phyloP scores from a whole-genome alignment of 2,888 invertebrate species.

The Aphrophora alni region DNA sequence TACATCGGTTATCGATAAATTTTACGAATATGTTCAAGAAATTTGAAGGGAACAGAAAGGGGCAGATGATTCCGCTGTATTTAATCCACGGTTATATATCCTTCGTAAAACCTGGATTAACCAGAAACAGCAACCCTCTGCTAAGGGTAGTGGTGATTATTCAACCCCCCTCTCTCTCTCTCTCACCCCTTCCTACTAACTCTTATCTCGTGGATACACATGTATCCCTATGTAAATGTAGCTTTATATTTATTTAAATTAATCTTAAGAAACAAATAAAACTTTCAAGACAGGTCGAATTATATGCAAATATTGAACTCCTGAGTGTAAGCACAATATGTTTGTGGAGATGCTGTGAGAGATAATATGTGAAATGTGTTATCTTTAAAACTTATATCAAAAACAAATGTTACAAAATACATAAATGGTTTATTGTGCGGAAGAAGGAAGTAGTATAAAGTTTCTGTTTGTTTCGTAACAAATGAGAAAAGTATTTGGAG shows the following conservation, averaged over 20 bases:
- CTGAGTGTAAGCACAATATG: too few relatives aligned
- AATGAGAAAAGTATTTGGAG: too few relatives aligned
- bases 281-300: not conserved
- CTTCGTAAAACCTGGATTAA: conserved; percentile 9
- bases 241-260: conserved; percentile 1
- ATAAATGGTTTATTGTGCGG: too few relatives aligned
- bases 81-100: conserved; percentile 6
- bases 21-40: not conserved
- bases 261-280: conserved; percentile 6
- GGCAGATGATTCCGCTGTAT: not conserved
- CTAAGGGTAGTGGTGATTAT: not conserved
- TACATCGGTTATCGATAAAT: not conserved
- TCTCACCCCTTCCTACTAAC: not conserved
- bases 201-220: not conserved
- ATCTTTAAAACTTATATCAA: too few relatives aligned
- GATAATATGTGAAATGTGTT: too few relatives aligned
- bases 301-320: not conserved
- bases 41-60: not conserved
- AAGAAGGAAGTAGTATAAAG: too few relatives aligned
- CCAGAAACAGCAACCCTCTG: not conserved
- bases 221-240: conserved; percentile 2
- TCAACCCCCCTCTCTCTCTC: not conserved
- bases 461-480: too few relatives aligned
- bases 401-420: too few relatives aligned
- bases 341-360: too few relatives aligned